These are phyloP conservation scores for Falco columbarius DNA, from an alignment of 2,797 vertebrate genomes.

Conservation along the genomic window DNA sequence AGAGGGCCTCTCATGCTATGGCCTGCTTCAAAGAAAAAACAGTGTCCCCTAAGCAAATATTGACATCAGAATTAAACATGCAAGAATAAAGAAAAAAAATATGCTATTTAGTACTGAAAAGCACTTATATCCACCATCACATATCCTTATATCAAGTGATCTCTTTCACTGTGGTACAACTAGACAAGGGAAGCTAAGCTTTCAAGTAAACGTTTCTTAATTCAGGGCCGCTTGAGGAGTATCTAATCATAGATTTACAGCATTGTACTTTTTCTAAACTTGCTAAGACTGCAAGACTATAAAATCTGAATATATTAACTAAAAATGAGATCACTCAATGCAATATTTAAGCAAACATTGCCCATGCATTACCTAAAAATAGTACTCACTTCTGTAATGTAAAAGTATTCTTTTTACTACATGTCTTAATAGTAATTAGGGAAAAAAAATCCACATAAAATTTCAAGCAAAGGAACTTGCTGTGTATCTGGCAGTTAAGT, in stretches of 20 bases:
- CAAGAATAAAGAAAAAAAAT: background rate
- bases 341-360: background rate
- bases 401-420: background rate
- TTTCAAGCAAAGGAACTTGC: background rate
- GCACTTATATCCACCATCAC: fast-evolving
- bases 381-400: background rate
- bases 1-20: background rate
- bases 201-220: background rate
- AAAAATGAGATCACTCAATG: background rate
- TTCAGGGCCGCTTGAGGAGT: background rate
- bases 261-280: background rate
- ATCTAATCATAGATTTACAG: background rate
- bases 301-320: background rate
- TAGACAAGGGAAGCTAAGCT: background rate
- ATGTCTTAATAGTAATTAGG: background rate
- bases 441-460: background rate
- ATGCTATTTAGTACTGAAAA: background rate
- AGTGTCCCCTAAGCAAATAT: background rate
- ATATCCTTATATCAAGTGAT: background rate
- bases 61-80: background rate
- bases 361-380: background rate
- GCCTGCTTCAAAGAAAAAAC: background rate
- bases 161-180: background rate
- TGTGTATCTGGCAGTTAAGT: background rate
- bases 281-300: background rate